Percentiles rank a stretch among this genome's conserved stretches.
Evolutionary conservation across 2,797 vertebrate species (phyloP).

Genomic region (Pseudochaenichthys georgianus): DNA sequence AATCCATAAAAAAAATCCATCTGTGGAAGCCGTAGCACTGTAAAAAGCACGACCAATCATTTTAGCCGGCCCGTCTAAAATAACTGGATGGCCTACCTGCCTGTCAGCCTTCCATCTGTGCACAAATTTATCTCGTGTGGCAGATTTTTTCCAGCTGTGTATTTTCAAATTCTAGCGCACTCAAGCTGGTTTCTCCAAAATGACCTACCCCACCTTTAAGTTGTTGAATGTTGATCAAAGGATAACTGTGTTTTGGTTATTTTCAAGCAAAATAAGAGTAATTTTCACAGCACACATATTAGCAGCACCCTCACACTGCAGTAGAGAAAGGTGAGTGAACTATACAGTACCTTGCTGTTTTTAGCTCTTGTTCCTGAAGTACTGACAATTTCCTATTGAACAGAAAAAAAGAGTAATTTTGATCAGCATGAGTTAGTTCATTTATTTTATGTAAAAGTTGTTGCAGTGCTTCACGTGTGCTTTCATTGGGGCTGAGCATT

Average conservation of each 20-base stretch:
- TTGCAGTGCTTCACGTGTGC: neutral
- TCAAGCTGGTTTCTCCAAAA: too few species aligned
- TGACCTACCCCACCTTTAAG: neutral
- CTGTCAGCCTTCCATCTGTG: too few species aligned
- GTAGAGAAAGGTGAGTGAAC: neutral
- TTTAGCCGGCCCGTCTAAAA: too few species aligned
- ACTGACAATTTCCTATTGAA: slow-evolving; percentile 65
- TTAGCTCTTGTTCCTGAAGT: slow-evolving; percentile 62
- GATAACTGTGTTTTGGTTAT: slow-evolving; percentile 18
- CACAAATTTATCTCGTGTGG: too few species aligned
- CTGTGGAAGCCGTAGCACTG: too few species aligned
- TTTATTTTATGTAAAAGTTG: slow-evolving; percentile 9
- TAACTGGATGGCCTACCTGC: too few species aligned
- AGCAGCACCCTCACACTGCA: slow-evolving; percentile 40
- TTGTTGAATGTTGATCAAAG: slow-evolving; percentile 15
- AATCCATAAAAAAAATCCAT: too few species aligned
- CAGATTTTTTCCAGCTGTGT: too few species aligned
- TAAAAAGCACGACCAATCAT: too few species aligned
- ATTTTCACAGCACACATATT: slow-evolving; percentile 54
- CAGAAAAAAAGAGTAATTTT: slow-evolving; percentile 33
- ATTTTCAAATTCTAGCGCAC: too few species aligned
- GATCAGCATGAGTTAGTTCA: neutral
- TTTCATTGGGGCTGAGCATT: slow-evolving; percentile 29
- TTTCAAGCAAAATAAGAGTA: slow-evolving; percentile 27
- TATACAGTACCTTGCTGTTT: slow-evolving; percentile 75